Conservation (phyloP, 2,888 invertebrate genomes). For the Acanthosepion esculentum region DNA sequence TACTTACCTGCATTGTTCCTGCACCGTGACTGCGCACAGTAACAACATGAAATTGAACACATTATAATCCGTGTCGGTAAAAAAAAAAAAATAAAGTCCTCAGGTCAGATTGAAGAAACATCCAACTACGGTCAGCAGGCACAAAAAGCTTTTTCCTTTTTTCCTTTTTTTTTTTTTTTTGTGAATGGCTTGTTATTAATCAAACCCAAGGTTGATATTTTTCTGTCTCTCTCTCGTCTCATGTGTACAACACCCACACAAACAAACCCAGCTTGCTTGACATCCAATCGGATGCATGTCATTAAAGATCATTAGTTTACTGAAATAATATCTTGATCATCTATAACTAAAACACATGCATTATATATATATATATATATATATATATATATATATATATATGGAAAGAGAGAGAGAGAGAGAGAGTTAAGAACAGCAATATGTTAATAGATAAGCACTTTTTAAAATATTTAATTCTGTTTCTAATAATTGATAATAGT, state of each 20-base stretch:
- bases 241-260: neutral
- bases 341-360: neutral
- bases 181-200: too few relatives aligned
- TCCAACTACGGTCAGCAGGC: neutral
- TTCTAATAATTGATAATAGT: too few relatives aligned
- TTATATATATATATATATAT: slow-evolving; percentile 33
- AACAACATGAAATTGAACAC: slow-evolving; percentile 44
- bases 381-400: slow-evolving; percentile 33
- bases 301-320: neutral
- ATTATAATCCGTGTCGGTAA: neutral
- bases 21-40: neutral
- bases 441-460: too few relatives aligned
- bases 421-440: too few relatives aligned
- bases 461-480: too few relatives aligned
- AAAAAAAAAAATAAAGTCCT: neutral
- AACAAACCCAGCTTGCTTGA: neutral
- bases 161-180: too few relatives aligned
- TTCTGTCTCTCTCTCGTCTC: neutral
- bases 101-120: neutral
- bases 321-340: neutral
- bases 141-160: neutral
- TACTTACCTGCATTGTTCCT: slow-evolving; percentile 40
- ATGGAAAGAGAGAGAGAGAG: neutral
- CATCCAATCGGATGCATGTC: neutral
- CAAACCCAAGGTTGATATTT: neutral